These are phyloP conservation scores for Macrobrachium nipponense DNA, from an alignment of 1,140 invertebrate genomes.

Conservation along the genomic window DNA sequence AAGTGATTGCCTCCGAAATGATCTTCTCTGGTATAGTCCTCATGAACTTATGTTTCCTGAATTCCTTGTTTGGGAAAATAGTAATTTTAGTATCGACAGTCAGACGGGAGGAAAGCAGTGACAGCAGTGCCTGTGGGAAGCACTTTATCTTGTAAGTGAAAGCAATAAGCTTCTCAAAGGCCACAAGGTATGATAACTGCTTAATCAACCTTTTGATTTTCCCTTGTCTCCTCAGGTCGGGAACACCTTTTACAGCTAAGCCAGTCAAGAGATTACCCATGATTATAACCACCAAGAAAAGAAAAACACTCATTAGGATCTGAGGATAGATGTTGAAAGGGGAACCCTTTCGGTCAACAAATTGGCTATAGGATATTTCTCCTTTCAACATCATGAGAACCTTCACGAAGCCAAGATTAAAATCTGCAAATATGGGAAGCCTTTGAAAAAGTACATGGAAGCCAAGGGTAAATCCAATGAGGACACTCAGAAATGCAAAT, in stretches of 20 bases:
- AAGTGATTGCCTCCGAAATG: no score
- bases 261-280: slow-evolving; percentile 64
- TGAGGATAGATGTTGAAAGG: slow-evolving; percentile 45
- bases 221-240: slow-evolving; percentile 39
- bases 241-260: slow-evolving; percentile 64
- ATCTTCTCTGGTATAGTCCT: no score
- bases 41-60: no score
- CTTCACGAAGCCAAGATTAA: slow-evolving; percentile 40
- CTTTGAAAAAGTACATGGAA: slow-evolving; percentile 64
- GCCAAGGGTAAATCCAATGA: slow-evolving; percentile 64
- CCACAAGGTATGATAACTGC: slow-evolving; percentile 26
- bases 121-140: neutral
- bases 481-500: slow-evolving; percentile 59
- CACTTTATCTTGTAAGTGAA: slow-evolving; percentile 29
- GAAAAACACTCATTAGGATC: slow-evolving; percentile 60
- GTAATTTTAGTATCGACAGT: no score
- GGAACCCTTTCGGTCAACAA: slow-evolving; percentile 42
- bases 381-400: slow-evolving; percentile 63
- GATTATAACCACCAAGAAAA: slow-evolving; percentile 63
- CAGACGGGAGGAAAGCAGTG: no score
- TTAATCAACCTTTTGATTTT: slow-evolving; percentile 33
- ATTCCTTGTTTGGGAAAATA: no score
- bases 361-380: slow-evolving; percentile 48
- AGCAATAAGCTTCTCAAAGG: slow-evolving; percentile 30
- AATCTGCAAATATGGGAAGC: slow-evolving; percentile 14